A percentile compares a stretch with the other conserved stretches of the same genome.
phyloP scores from a whole-genome alignment of 2,888 invertebrate genomes.

The Ptychoptera albimana region DNA sequence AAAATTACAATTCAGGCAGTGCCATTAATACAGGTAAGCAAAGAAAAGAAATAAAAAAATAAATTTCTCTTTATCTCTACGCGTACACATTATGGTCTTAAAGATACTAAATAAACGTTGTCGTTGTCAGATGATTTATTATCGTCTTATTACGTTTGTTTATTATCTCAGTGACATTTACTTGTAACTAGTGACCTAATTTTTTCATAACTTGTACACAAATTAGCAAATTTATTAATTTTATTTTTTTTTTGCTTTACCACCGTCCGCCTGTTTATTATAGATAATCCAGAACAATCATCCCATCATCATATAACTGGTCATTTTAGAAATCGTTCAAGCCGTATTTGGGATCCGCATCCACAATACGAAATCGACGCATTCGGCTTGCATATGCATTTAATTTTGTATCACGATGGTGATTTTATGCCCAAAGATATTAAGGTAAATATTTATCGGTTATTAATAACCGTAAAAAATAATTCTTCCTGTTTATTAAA shows the following conservation, averaged over 20 bases:
- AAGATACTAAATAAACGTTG: constrained; percentile 1
- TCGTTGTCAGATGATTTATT: background rate
- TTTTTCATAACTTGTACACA: background rate
- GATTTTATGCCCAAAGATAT: constrained; percentile 24
- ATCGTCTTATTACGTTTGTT: no score
- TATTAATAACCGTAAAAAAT: no score
- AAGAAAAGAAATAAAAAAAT: no score
- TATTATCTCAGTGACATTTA: no score
- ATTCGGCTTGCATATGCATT: constrained; percentile 34
- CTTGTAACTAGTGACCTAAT: no score
- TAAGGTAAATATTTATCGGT: constrained; percentile 18
- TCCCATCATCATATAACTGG: constrained; percentile 38
- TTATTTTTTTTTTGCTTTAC: background rate
- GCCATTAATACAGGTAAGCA: background rate
- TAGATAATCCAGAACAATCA: background rate
- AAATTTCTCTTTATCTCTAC: no score
- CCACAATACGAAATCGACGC: constrained; percentile 52
- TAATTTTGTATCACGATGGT: constrained; percentile 25
- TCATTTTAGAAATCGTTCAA: constrained; percentile 43
- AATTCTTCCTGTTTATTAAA: no score
- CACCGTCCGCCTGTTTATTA: background rate
- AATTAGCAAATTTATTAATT: background rate
- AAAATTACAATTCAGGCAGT: constrained; percentile 19
- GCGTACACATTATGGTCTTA: background rate
- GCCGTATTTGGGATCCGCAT: constrained; percentile 54